Conservation (phyloP, 1,140 invertebrate genomes). For the Sinella curviseta region DNA sequence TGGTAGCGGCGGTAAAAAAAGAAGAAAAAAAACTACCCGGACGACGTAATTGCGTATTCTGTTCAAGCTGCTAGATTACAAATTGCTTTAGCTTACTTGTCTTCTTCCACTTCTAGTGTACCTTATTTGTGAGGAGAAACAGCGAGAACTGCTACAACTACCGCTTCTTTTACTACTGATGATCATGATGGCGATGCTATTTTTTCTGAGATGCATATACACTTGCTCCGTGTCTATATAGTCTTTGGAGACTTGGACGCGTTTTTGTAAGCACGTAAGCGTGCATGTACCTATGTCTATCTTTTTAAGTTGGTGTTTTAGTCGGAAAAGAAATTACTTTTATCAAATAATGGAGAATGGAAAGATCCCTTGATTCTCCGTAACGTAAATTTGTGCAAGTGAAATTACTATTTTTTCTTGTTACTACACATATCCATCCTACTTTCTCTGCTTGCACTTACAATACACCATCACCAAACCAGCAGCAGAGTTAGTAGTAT, state of each 20-base stretch:
- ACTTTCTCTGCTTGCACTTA: not conserved
- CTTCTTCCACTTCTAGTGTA: not conserved
- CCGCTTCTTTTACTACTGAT: not conserved
- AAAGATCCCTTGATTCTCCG: conserved; percentile 8
- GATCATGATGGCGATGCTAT: not conserved
- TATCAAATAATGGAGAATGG: conserved; percentile 18
- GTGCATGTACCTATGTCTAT: no score
- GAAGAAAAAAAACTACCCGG: no score
- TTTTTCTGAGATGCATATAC: not conserved
- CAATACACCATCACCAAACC: no score
- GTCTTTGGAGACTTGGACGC: no score
- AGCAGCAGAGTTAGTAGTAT: not conserved
- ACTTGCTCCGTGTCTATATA: not conserved
- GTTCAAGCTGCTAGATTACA: conserved; percentile 24
- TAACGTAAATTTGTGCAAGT: conserved; percentile 19
- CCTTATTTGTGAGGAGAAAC: not conserved
- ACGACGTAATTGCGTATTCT: conserved; percentile 21
- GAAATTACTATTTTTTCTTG: conserved; percentile 21
- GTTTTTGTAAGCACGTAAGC: no score
- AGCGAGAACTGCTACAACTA: not conserved
- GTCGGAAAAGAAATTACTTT: conserved; percentile 19
- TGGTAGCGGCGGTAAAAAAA: no score
- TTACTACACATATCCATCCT: not conserved
- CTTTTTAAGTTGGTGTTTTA: not conserved
- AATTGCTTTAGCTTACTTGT: conserved; percentile 13